Conservation (phyloP, 92 coral and sea anemone genomes). For the Zoanthus gigantus region DNA sequence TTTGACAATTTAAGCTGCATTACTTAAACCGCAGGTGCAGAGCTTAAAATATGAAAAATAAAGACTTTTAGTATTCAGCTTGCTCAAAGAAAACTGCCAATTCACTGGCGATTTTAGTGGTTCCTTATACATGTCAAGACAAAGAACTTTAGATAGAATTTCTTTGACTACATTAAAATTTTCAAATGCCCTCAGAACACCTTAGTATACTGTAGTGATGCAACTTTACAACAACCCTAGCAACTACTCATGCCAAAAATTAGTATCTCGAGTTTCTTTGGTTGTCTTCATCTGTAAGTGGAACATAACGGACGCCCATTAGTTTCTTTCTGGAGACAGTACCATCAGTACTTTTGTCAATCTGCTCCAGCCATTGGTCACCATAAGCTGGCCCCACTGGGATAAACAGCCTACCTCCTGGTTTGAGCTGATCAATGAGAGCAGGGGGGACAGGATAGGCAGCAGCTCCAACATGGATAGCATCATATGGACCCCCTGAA, state of each 20-base stretch:
- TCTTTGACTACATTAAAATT: too few relatives aligned
- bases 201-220: too few relatives aligned
- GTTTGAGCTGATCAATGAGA: conserved; percentile 87
- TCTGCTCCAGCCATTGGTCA: conserved; percentile 95
- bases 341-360: conserved; percentile 90
- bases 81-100: too few relatives aligned
- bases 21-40: too few relatives aligned
- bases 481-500: conserved; percentile 94
- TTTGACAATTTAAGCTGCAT: too few relatives aligned
- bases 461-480: conserved; percentile 99
- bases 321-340: conserved; percentile 75
- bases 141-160: too few relatives aligned
- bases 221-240: neutral
- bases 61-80: too few relatives aligned
- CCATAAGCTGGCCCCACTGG: conserved; percentile 96
- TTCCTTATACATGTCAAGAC: too few relatives aligned
- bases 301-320: conserved; percentile 98
- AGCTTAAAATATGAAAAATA: too few relatives aligned
- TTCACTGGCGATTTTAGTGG: too few relatives aligned
- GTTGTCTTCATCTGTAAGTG: conserved; percentile 84
- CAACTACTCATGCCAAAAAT: neutral
- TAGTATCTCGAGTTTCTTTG: conserved; percentile 55
- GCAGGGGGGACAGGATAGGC: conserved; percentile 95
- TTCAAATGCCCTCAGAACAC: too few relatives aligned
- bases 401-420: conserved; percentile 92